Evolutionary conservation across 2,797 vertebrate genomes (phyloP), one percentile per base, ranked within the genome.

Genomic region (Molossus molossus): DNA sequence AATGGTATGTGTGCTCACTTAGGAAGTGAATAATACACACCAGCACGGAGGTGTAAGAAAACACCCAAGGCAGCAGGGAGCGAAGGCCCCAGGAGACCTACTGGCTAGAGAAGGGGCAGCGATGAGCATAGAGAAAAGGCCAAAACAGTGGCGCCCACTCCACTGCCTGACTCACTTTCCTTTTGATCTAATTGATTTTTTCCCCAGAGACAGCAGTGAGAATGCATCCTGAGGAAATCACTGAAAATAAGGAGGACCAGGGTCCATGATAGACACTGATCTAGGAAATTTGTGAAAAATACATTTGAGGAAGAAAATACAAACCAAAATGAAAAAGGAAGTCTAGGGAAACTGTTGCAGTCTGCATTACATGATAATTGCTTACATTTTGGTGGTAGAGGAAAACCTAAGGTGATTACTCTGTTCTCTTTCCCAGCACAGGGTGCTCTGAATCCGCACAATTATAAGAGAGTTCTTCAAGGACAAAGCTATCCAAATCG

Each of bases 271-370:
- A 94, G 53, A 94, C 5, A 92, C 40, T 69, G 80, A 20, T 81
- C 60, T 76, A 80, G n/a, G 45, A 91, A 84, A 87, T 29, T 53
- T 73, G 25, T 77, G 21, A 62, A 64, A 79, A 58, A 80, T 83
- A 82, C 15, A 48, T 57, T 69, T 73, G 87, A 92, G 77, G 62
- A 91, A 67, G 25, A 87, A 76, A 93, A 84, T 23, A 77, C 25
- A 95, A 57, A 64, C n/a, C 21, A 60, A 60, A 85, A 85, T 48
- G 29, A 65, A 85, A 81, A 95, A 60, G 12, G n/a, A 91, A 87
- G n/a, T 89, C 15, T 50, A 45, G 40, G 17, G 33, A 18, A 60
- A 84, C 90, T 77, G 27, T 37, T 27, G 62, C 3, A 84, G 45
- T 18, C 21, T 20, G 27, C 55, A 75, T 72, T 83, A 73, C 55